A percentile compares a stretch with the other conserved stretches of the same genome.
Conservation (phyloP, 2,797 vertebrate genomes). For the Picus viridis region DNA sequence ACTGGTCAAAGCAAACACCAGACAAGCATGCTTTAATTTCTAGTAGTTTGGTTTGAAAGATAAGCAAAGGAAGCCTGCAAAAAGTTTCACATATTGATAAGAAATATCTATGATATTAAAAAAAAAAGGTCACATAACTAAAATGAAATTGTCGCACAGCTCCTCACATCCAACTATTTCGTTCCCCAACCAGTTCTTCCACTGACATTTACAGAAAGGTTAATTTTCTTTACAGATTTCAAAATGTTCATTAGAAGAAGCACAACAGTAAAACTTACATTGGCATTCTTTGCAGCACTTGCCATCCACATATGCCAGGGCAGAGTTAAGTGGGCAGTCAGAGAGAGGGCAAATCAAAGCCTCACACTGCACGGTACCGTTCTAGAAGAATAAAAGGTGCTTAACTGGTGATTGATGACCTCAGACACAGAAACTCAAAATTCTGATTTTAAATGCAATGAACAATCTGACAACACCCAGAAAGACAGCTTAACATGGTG, state of each 20-base stretch:
- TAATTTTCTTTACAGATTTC: not conserved
- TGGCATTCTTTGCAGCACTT: slow-evolving; percentile 96
- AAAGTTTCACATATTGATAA: not conserved
- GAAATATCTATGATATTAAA: not conserved
- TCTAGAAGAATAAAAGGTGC: slow-evolving; percentile 80
- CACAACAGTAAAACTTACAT: slow-evolving; percentile 81
- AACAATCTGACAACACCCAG: not conserved
- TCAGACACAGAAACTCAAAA: not conserved
- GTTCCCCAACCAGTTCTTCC: not conserved
- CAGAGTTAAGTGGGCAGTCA: slow-evolving; percentile 86
- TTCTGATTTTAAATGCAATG: slow-evolving; percentile 31
- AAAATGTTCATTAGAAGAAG: not conserved
- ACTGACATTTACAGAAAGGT: not conserved
- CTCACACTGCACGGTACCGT: slow-evolving; percentile 92
- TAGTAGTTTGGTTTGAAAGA: not conserved
- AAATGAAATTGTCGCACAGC: no score
- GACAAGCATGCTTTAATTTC: not conserved
- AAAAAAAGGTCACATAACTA: no score
- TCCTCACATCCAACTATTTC: not conserved
- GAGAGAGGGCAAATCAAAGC: slow-evolving; percentile 85
- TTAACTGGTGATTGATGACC: not conserved
- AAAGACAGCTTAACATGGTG: not conserved
- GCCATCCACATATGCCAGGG: slow-evolving; percentile 87
- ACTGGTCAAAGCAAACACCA: not conserved
- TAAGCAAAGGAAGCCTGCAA: not conserved